Evolutionary conservation across 2,888 invertebrate genomes (phyloP).

Genomic region (Hymenopus coronatus): DNA sequence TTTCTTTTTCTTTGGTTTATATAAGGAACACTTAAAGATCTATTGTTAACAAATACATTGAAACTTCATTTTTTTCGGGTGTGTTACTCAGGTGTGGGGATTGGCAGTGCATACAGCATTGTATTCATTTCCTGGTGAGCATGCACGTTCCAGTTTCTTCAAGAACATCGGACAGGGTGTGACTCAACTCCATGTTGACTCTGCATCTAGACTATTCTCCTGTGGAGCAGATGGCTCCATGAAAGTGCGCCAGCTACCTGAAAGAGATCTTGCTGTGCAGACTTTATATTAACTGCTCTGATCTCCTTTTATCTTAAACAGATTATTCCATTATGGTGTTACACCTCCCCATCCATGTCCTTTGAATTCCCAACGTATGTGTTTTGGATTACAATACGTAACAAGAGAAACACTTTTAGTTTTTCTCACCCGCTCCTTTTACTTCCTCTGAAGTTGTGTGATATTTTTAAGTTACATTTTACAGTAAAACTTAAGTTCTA

Average conservation of each 20-base stretch:
- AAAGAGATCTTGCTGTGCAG: constrained; percentile 64
- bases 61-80: no score
- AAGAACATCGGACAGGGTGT: constrained; percentile 97
- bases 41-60: no score
- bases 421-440: neutral
- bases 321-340: neutral
- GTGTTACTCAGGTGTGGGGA: constrained; percentile 77
- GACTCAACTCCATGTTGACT: constrained; percentile 90
- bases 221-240: constrained; percentile 99
- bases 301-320: neutral
- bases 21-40: no score
- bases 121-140: constrained; percentile 89
- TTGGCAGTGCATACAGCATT: constrained; percentile 82
- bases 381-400: neutral
- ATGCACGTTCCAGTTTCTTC: constrained; percentile 94
- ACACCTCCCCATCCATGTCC: neutral
- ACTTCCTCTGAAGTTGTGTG: neutral
- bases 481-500: neutral
- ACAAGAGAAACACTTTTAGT: neutral
- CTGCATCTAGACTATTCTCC: constrained; percentile 86
- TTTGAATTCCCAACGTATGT: neutral
- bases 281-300: constrained; percentile 48
- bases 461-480: neutral
- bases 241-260: constrained; percentile 92
- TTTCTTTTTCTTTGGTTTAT: no score